Percentiles rank a stretch among this genome's conserved stretches.
phyloP scores from a whole-genome alignment of 92 coral and sea anemone genomes.

The Siderastrea radians region DNA sequence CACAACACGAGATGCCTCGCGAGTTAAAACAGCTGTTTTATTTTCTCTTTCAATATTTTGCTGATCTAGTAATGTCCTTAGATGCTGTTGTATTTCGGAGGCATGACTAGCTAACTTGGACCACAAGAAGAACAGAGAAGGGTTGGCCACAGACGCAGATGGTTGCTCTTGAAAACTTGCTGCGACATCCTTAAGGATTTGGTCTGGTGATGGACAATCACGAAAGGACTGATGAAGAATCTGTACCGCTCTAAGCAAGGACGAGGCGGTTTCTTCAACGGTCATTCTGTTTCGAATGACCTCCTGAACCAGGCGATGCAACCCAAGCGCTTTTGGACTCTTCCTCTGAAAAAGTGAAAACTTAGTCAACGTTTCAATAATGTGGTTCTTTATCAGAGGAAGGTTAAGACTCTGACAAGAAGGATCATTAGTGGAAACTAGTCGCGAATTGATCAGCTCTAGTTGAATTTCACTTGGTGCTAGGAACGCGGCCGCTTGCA shows the following conservation, averaged over 20 bases:
- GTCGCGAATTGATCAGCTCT: slow-evolving; percentile 19
- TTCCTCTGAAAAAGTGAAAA: neutral
- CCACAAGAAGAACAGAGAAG: too few species aligned
- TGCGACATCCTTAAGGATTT: neutral
- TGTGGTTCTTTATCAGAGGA: neutral
- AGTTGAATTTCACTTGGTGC: slow-evolving; percentile 28
- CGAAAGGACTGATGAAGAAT: neutral
- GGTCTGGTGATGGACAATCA: neutral
- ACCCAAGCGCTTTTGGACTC: neutral
- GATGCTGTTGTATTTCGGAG: too few species aligned
- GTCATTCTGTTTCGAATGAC: too few species aligned
- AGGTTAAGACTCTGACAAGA: neutral
- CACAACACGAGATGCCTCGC: slow-evolving; percentile 22
- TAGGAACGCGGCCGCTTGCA: slow-evolving; percentile 31
- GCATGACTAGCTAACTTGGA: too few species aligned
- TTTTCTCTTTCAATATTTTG: neutral
- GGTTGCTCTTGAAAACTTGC: too few species aligned
- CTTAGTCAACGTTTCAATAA: neutral
- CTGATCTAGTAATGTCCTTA: neutral
- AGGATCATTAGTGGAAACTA: neutral
- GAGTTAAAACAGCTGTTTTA: slow-evolving; percentile 21
- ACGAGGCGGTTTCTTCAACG: neutral
- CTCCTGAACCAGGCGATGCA: too few species aligned
- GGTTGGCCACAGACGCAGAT: too few species aligned
- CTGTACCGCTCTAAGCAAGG: neutral